These are phyloP conservation scores for Oreonectes daqikongensis DNA, from an alignment of 2,797 vertebrate species.

Conservation along the genomic window DNA sequence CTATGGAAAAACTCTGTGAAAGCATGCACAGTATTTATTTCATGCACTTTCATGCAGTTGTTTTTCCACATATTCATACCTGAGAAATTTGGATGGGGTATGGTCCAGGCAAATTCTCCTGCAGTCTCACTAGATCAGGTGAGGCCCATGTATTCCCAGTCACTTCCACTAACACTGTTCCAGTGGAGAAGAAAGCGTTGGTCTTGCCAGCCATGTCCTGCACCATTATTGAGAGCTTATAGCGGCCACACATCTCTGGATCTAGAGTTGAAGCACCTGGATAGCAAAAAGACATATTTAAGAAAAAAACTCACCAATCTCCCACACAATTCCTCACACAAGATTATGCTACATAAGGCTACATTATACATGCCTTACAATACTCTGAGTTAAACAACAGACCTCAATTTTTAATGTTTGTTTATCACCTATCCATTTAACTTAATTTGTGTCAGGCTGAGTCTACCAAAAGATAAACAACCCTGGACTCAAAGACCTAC, in stretches of 20 bases:
- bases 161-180: constrained; percentile 76
- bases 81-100: constrained; percentile 82
- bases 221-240: constrained; percentile 79
- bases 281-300: constrained; percentile 41
- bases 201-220: constrained; percentile 81
- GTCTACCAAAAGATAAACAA: background rate
- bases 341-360: background rate
- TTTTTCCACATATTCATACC: constrained; percentile 65
- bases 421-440: background rate
- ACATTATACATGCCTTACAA: background rate
- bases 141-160: constrained; percentile 80
- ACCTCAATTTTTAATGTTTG: background rate
- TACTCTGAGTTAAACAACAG: background rate
- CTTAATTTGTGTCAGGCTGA: background rate
- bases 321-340: background rate
- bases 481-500: constrained; percentile 9
- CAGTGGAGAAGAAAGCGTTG: constrained; percentile 77
- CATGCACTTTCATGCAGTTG: background rate
- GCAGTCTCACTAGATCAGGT: constrained; percentile 76
- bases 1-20: too few species aligned
- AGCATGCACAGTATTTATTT: too few species aligned
- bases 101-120: constrained; percentile 77
- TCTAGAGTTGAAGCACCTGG: constrained; percentile 77
- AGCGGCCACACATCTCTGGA: constrained; percentile 75
- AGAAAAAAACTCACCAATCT: constrained; percentile 8